These are phyloP conservation scores for Bos taurus DNA, from an alignment of 2,113 vertebrate genomes.

Conservation along the genomic window DNA sequence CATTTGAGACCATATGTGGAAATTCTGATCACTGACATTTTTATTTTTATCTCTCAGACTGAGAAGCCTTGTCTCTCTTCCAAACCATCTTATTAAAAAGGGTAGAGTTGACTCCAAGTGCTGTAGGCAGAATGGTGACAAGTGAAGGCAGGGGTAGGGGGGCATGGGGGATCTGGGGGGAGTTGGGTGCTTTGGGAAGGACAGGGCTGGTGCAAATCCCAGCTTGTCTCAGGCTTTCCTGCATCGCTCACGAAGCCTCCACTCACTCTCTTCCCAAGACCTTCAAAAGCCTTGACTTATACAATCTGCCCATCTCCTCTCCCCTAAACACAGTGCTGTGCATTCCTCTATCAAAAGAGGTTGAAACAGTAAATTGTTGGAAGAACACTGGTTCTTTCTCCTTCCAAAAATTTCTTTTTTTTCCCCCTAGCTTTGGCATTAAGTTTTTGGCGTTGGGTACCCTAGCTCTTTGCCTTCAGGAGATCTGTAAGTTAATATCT, in stretches of 20 bases:
- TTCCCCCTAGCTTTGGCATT: not conserved
- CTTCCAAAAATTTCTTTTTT: slow-evolving; percentile 18
- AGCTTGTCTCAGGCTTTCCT: not conserved
- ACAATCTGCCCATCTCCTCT: not conserved
- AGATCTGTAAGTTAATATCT: slow-evolving; percentile 54
- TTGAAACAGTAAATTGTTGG: slow-evolving; percentile 19
- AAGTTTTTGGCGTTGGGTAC: slow-evolving; percentile 43
- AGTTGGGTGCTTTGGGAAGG: not conserved
- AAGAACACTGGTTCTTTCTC: slow-evolving; percentile 22
- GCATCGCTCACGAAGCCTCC: not conserved
- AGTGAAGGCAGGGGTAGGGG: not conserved
- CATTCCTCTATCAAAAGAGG: not conserved
- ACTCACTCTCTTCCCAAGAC: not conserved
- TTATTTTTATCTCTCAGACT: slow-evolving; percentile 71
- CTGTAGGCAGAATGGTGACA: slow-evolving; percentile 29
- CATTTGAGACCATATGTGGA: slow-evolving; percentile 71
- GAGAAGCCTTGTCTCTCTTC: slow-evolving; percentile 47
- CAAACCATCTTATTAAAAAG: slow-evolving; percentile 69
- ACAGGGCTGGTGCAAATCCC: slow-evolving; percentile 8
- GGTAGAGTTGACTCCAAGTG: slow-evolving; percentile 56
- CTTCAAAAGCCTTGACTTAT: slow-evolving; percentile 15
- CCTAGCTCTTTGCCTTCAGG: slow-evolving; percentile 33
- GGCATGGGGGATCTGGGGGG: not conserved
- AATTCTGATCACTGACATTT: slow-evolving; percentile 69
- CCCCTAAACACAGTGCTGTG: not conserved